Base-by-base conservation (phyloP, 2,113 vertebrate species). In the Acanthisitta chloris region DNA sequence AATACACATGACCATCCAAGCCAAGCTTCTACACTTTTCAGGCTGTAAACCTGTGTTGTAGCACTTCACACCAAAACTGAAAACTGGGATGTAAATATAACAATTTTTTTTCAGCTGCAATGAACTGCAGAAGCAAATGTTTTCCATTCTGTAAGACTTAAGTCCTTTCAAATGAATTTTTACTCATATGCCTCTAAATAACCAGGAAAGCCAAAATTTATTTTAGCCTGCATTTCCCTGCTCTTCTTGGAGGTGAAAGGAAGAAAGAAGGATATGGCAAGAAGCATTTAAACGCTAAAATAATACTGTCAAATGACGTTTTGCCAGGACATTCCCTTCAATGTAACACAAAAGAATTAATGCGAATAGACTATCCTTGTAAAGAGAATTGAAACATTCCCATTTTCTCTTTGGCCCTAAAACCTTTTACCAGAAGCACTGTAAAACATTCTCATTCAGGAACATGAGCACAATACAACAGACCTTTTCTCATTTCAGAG, bases 261-360 rank as follows among this genome's bases (percentile, higher is more conserved):
- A 92, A 93, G 58, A 94, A 86, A 85, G 40, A 71, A 91, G 48
- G 61, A 79, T 90, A 66, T 94, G 92, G 71, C 31, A 91, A 79
- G 20, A 81, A 0, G 18, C 49, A 77, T 78, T 94, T 82, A 81
- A 88, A 82, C n/a, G 49, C 79, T 54, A 65, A 94, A 96, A 94
- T 91, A 97, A 97, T 96, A 91, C 90, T 90, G 81, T 96, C 76
- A 95, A 92, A 90, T 83, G 59, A 92, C 88, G 80, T 81, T 92
- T 89, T 96, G 89, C 94, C 86, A 95, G 94, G 92, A 96, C 84
- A 90, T 90, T 91, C 67, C 55, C 81, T 92, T 90, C 83, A 86
- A 28, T 23, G 29, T 31, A 93, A 88, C 72, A 88, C 59, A 90
- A 96, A 96, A 89, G 82, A 96, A 96, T 94, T 67, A 88, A 85